phyloP scores from a whole-genome alignment of 1,140 invertebrate genomes.

The Ceratina japonica region DNA sequence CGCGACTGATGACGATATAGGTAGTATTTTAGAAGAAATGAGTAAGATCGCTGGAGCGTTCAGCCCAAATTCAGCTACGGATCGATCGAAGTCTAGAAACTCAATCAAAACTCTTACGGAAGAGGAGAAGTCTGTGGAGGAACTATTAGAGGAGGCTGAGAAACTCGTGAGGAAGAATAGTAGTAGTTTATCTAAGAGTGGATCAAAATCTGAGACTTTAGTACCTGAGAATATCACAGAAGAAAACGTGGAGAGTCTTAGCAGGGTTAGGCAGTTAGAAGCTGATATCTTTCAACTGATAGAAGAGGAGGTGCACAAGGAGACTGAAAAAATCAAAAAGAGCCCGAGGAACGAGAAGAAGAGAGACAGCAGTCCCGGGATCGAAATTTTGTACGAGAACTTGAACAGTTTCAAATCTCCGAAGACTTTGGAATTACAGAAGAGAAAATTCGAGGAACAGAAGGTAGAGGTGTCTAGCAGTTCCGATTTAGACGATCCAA shows the following conservation, averaged over 20 bases:
- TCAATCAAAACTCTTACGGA: constrained; percentile 67
- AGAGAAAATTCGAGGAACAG: constrained; percentile 72
- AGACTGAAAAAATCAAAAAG: constrained; percentile 70
- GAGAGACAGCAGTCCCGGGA: constrained; percentile 60
- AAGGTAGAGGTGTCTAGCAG: constrained; percentile 74
- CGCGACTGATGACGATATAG: constrained; percentile 77
- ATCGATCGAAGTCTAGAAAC: constrained; percentile 62
- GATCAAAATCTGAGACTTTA: constrained; percentile 66
- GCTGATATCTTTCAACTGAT: constrained; percentile 75
- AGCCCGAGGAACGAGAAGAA: constrained; percentile 69
- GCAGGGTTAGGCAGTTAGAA: constrained; percentile 70
- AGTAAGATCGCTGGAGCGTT: constrained; percentile 74
- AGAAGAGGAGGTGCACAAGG: constrained; percentile 73
- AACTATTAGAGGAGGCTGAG: constrained; percentile 75
- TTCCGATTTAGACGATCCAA: constrained; percentile 76
- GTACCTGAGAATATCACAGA: constrained; percentile 62
- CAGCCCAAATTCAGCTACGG: constrained; percentile 70
- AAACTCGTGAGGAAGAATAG: constrained; percentile 74
- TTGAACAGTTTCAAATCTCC: constrained; percentile 53
- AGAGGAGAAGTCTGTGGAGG: constrained; percentile 75
- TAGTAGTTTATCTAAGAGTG: constrained; percentile 69
- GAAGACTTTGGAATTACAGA: constrained; percentile 69
- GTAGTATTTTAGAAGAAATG: constrained; percentile 77
- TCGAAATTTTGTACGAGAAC: constrained; percentile 69
- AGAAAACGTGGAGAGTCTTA: constrained; percentile 37